These are phyloP conservation scores for Furcifer pardalis DNA, from an alignment of 2,797 vertebrate genomes.

Conservation along the genomic window DNA sequence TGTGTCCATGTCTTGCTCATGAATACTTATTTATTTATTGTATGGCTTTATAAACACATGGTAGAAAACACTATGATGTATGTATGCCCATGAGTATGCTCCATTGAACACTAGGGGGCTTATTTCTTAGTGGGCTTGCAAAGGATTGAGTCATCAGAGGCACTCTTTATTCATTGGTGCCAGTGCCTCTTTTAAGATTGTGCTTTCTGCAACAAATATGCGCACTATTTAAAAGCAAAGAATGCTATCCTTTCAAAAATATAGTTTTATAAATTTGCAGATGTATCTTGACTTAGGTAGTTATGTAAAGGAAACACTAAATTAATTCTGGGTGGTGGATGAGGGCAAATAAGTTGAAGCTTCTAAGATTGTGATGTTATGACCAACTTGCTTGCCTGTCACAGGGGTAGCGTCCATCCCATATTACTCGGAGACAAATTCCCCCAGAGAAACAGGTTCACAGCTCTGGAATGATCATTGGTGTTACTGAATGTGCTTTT, in stretches of 20 bases:
- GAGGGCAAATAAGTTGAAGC: not conserved
- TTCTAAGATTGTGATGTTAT: no score
- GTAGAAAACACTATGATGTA: not conserved
- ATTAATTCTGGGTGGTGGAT: not conserved
- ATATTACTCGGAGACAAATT: not conserved
- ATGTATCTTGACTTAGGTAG: not conserved
- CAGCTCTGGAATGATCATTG: not conserved
- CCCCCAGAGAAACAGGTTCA: not conserved
- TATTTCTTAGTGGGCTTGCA: not conserved
- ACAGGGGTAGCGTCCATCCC: no score
- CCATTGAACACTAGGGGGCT: no score
- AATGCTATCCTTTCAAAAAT: not conserved
- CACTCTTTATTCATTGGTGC: not conserved
- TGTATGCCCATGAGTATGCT: not conserved
- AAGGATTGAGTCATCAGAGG: not conserved
- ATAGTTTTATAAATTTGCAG: not conserved
- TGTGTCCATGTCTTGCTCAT: no score
- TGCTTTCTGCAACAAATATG: not conserved
- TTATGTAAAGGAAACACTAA: not conserved
- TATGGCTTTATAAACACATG: no score
- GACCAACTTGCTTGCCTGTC: no score
- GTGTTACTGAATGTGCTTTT: not conserved
- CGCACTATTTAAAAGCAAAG: not conserved
- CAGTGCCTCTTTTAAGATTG: not conserved
- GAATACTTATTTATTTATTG: no score